Evolutionary conservation across 2,113 vertebrate species (phyloP).

Genomic region (Anas platyrhynchos): DNA sequence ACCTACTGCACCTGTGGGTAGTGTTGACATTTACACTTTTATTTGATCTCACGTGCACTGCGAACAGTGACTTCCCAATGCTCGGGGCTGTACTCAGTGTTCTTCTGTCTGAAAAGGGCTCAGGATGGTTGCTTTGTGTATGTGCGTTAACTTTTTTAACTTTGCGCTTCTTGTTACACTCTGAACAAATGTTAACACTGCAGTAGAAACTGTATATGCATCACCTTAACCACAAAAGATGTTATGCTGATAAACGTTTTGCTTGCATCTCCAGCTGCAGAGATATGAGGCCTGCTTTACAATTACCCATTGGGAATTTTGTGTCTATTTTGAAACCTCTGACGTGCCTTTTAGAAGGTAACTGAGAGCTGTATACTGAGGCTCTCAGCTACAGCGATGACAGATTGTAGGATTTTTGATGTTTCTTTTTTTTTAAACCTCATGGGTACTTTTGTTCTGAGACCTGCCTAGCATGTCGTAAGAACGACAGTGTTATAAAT

Average conservation of each 20-base stretch:
- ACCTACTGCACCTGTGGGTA: neutral
- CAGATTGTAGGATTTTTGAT: neutral
- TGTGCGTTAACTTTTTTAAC: neutral
- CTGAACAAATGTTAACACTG: neutral
- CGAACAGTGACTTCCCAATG: neutral
- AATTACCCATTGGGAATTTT: slow-evolving; percentile 7
- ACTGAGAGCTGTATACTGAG: neutral
- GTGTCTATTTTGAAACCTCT: slow-evolving; percentile 32
- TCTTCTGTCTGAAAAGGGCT: neutral
- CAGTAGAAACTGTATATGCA: neutral
- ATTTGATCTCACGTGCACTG: neutral
- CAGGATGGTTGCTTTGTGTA: neutral
- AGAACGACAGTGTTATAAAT: neutral
- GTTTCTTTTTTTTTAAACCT: neutral
- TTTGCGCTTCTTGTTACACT: neutral
- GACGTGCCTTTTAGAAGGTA: neutral
- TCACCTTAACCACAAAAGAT: neutral
- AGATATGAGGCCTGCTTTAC: neutral
- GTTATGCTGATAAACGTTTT: neutral
- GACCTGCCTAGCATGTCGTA: neutral
- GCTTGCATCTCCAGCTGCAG: neutral
- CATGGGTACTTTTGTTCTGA: neutral
- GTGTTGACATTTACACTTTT: neutral
- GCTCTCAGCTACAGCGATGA: neutral
- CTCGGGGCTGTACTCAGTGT: neutral